Evolutionary conservation across 2,797 vertebrate species (phyloP).

Genomic region (Crocidura indochinensis): DNA sequence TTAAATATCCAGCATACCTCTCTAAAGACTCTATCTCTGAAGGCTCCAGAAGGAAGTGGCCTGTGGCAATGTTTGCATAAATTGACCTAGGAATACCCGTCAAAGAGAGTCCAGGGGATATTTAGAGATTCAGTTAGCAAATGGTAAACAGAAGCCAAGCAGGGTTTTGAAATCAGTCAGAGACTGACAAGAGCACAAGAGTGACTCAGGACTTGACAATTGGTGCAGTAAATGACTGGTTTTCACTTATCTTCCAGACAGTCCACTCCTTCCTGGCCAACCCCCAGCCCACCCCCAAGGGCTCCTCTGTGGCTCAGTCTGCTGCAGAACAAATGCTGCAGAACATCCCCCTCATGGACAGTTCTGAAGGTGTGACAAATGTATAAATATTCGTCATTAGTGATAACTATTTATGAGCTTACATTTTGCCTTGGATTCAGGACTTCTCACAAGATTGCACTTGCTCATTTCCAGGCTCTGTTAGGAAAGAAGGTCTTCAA

Average conservation of each 20-base stretch:
- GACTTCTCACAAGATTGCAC: background rate
- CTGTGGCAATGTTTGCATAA: background rate
- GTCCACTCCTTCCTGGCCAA: background rate
- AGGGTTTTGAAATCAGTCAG: background rate
- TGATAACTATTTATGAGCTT: background rate
- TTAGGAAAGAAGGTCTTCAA: background rate
- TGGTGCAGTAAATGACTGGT: background rate
- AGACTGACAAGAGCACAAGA: background rate
- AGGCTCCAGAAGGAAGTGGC: background rate
- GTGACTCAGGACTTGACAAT: background rate
- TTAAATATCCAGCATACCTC: background rate
- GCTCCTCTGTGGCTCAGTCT: background rate
- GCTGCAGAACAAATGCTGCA: background rate
- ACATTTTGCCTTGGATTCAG: background rate
- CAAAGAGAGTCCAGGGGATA: background rate
- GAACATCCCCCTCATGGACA: background rate
- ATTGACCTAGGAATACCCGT: background rate
- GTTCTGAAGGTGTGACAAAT: background rate
- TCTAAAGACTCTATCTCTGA: background rate
- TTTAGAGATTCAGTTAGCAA: background rate
- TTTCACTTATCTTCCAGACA: too few relatives aligned
- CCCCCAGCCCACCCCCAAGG: too few relatives aligned
- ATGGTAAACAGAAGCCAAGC: background rate
- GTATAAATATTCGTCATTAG: background rate
- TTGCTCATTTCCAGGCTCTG: background rate